Evolutionary conservation across 1,140 invertebrate genomes (phyloP), one percentile per base, ranked within the genome.

Genomic region (Psix sp.): DNA sequence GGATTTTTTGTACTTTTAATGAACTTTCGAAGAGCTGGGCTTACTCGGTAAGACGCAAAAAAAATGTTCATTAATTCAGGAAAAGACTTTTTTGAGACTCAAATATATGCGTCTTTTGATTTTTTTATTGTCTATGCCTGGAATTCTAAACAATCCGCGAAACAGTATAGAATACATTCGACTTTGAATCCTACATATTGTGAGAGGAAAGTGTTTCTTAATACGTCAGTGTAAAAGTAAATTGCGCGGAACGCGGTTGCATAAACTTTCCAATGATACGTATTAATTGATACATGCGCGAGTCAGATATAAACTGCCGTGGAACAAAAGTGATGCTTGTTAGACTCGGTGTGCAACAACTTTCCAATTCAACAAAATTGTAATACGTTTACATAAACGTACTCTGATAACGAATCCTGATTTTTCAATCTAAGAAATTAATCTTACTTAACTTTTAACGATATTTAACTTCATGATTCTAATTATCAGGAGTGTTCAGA

Each of bases 191-290:
- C 60, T 14, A 46, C 63, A 38, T 52, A 68, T 68, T 68, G 52
- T 59, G 46, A 68, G 52, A 68, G 52, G 56, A 60, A 70, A 70
- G 48, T 43, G 20, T 56, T 60, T 62, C 42, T 49, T 62, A 62
- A 48, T 49, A 36, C 49, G 42, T 46, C 48, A 52, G 24, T 48
- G 29, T 49, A 56, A 42, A 60, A 62, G 56, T 62, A 48, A 70
- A 70, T 70, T 56, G 66, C 56, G 10, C 45, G 31, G 46, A 18
- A 17, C 48, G 17, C 9, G 48, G 65, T 60, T 70, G 66, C 66
- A 56, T 56, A 70, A 70, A 70, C 66, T 62, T 70, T 70, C 66
- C 35, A 62, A 42, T 62, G 56, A 56, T 70, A 70, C 42, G 66
- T 70, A 70, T 70, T 70, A 70, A 71, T 71, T 71, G 57, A 71